Evolutionary conservation across 1,140 invertebrate species (phyloP), one percentile per base, ranked within the genome.

Genomic region (Proales similis): DNA sequence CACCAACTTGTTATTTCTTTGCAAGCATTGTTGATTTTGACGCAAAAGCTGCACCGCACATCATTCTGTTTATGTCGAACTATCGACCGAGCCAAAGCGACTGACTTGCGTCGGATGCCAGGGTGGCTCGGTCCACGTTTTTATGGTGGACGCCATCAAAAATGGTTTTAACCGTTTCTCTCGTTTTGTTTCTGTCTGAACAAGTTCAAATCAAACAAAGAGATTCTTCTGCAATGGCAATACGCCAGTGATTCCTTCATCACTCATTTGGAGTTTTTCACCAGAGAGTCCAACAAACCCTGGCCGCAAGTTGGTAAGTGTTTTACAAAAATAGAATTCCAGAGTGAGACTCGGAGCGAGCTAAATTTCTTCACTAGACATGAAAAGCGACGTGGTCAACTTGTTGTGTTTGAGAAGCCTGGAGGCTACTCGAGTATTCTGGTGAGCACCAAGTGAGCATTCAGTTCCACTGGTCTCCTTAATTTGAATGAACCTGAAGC

Each of bases 161-260:
- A 57, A 57, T 9, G 51, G 51, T 57, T 19, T 4, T 0, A 24
- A 11, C 42, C 29, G 27, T 4, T 2, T n/a, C 30, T 42, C 39
- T n/a, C n/a, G n/a, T n/a, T n/a, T n/a, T n/a, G n/a, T n/a, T n/a
- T n/a, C n/a, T n/a, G n/a, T n/a, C n/a, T n/a, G n/a, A 12, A 29
- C 30, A 24, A 42, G 7, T 24, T 27, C 9, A 36, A 36, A 36
- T 42, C 17, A 17, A 12, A 42, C n/a, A n/a, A 6, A 57, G 51
- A 57, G 32, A 57, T 57, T 26, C 45, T 57, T 26, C 39, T 42
- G 45, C 45, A 29, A 29, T 57, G 51, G 51, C 36, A 57, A 26
- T 17, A 57, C 27, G 51, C 39, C 9, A 39, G 45, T 12, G 51
- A 57, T 26, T 57, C 51, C 7, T 57, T 57, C 3, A 57, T 57